Evolutionary conservation across 1,140 invertebrate species (phyloP).

Genomic region (Melipona quadrifasciata): DNA sequence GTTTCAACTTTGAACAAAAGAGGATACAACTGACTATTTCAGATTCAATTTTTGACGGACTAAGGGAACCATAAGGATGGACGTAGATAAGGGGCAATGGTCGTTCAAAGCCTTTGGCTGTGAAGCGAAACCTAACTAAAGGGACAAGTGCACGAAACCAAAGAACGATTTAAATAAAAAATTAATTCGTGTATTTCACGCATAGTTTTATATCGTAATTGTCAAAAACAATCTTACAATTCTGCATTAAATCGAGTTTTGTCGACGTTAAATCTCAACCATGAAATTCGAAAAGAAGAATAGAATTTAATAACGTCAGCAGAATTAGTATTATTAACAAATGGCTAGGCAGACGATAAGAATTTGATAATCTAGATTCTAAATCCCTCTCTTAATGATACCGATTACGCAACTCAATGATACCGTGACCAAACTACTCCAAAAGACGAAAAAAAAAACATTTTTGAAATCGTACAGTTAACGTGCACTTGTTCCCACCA

Average conservation of each 20-base stretch:
- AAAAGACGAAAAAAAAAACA: no score
- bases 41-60: conserved; percentile 9
- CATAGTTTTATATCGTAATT: not conserved
- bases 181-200: not conserved
- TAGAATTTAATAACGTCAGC: not conserved
- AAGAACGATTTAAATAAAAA: not conserved
- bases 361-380: not conserved
- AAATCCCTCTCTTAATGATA: not conserved
- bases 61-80: conserved; percentile 39
- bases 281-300: not conserved
- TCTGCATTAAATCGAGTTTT: not conserved
- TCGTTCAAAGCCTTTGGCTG: conserved; percentile 25
- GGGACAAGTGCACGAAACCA: conserved; percentile 53
- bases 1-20: conserved; percentile 3
- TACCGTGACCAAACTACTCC: not conserved
- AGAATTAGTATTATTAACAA: not conserved
- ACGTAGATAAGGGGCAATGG: not conserved
- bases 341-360: not conserved
- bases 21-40: not conserved
- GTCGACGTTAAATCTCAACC: not conserved
- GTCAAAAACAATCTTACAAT: not conserved
- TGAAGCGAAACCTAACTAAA: conserved; percentile 20
- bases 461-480: not conserved
- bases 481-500: conserved; percentile 38
- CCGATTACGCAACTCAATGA: not conserved